Evolutionary conservation across 2,113 vertebrate genomes (phyloP).

Genomic region (Coreoperca whiteheadi): DNA sequence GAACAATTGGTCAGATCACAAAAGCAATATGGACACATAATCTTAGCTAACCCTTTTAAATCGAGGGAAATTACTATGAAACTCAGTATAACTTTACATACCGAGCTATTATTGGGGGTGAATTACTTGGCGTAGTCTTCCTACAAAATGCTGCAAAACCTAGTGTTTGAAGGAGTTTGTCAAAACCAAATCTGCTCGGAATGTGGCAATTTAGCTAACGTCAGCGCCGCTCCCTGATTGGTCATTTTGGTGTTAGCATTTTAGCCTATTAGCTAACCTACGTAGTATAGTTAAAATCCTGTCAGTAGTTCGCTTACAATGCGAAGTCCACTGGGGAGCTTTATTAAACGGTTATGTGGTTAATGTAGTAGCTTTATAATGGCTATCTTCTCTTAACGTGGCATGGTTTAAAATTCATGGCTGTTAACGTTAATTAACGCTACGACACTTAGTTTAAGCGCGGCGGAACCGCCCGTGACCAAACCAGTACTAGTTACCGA

Average conservation of each 20-base stretch:
- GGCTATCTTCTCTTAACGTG: not conserved
- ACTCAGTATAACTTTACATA: too few species aligned
- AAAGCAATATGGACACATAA: too few species aligned
- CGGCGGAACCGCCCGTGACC: not conserved
- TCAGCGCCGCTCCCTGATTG: not conserved
- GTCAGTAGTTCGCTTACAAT: not conserved
- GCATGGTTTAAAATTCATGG: not conserved
- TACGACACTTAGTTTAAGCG: slow-evolving; percentile 3
- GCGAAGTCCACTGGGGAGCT: not conserved
- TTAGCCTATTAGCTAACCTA: slow-evolving; percentile 36
- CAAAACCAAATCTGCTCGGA: too few species aligned
- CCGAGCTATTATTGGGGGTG: rapidly evolving
- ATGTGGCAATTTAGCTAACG: not conserved
- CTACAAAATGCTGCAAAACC: not conserved
- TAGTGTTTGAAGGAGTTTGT: not conserved
- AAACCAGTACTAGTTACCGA: too few species aligned
- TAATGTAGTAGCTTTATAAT: rapidly evolving
- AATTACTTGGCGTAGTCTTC: too few species aligned
- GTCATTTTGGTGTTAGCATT: slow-evolving; percentile 21
- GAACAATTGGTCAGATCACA: too few species aligned
- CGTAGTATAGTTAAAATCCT: not conserved
- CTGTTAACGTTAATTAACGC: not conserved
- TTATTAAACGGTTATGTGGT: rapidly evolving
- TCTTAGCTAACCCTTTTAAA: too few species aligned
- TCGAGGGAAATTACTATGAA: too few species aligned